A percentile compares a stretch with the other conserved stretches of the same genome.
phyloP scores from a whole-genome alignment of 2,888 invertebrate species.

The Diaperis boleti region DNA sequence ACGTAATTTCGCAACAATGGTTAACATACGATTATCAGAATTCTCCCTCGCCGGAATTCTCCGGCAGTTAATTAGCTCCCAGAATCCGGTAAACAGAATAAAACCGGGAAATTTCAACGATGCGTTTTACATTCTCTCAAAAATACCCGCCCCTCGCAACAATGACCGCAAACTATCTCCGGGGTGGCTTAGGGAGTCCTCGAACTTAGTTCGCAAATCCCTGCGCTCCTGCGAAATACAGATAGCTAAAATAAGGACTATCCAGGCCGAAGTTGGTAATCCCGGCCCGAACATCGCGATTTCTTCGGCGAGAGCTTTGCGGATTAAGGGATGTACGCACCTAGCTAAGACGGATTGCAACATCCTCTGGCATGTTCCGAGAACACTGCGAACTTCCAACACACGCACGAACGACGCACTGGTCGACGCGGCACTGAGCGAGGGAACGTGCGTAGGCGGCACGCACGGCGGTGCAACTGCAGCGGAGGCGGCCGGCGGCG shows the following conservation, averaged over 20 bases:
- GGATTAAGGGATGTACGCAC: constrained; percentile 33
- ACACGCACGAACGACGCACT: constrained; percentile 57
- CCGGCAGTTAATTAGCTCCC: constrained; percentile 1
- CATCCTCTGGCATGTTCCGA: too few relatives aligned
- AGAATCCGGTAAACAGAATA: constrained; percentile 12
- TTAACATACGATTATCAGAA: constrained; percentile 5
- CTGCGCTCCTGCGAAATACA: constrained; percentile 62
- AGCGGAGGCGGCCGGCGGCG: constrained; percentile 50
- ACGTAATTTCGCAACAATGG: background rate
- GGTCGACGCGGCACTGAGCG: constrained; percentile 40
- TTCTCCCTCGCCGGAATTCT: constrained; percentile 9
- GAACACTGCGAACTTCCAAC: too few relatives aligned
- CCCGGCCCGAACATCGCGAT: constrained; percentile 54
- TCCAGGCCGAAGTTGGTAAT: constrained; percentile 54
- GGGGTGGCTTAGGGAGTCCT: constrained; percentile 47
- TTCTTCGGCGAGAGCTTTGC: constrained; percentile 46
- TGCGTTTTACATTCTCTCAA: constrained; percentile 26
- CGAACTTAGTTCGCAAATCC: constrained; percentile 56
- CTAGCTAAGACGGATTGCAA: constrained; percentile 41
- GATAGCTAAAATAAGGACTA: constrained; percentile 61
- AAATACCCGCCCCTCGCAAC: constrained; percentile 43
- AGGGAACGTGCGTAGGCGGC: constrained; percentile 57
- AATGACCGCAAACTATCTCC: constrained; percentile 52
- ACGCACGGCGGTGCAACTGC: constrained; percentile 63
- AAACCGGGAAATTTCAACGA: constrained; percentile 34